A percentile compares a stretch with the other conserved stretches of the same genome.
phyloP scores from a whole-genome alignment of 1,140 invertebrate species.

The Pseudomyrmex pallidus region DNA sequence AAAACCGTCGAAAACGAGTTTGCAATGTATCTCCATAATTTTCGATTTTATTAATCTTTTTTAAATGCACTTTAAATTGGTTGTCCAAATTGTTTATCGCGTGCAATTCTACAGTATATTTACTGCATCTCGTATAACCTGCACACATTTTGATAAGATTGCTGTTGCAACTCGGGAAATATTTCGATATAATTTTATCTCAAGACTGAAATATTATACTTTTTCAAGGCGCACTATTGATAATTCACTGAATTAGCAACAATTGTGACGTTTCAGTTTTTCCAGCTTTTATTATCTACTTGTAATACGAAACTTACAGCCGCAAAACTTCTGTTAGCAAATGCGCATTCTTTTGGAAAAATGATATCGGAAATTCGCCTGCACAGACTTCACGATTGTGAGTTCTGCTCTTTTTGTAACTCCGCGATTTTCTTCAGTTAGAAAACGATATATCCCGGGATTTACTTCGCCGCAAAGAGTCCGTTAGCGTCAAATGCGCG shows the following conservation, averaged over 20 bases:
- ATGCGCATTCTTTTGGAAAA: constrained; percentile 39
- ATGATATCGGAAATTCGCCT: constrained; percentile 25
- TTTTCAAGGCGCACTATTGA: not conserved
- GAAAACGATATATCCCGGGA: constrained; percentile 13
- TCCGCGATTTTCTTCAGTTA: constrained; percentile 24
- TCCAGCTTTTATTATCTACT: constrained; percentile 31
- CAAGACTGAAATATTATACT: not conserved
- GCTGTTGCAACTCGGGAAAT: not conserved
- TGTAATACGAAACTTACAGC: constrained; percentile 35
- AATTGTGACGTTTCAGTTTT: constrained; percentile 49
- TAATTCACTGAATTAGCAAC: constrained; percentile 35
- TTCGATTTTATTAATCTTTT: not conserved
- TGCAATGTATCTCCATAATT: not conserved
- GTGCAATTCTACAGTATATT: constrained; percentile 18
- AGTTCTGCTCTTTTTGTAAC: not conserved
- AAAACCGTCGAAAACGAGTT: not conserved
- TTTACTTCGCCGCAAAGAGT: constrained; percentile 22
- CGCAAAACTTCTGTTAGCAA: constrained; percentile 36
- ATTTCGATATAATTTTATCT: constrained; percentile 9
- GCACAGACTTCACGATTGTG: not conserved
- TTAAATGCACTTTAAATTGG: not conserved
- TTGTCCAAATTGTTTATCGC: not conserved
- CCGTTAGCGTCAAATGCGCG: constrained; percentile 5
- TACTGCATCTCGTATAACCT: too few species aligned
- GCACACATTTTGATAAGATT: constrained; percentile 13